Evolutionary conservation across 2,888 invertebrate species (phyloP), one percentile per base, ranked within the genome.

Genomic region (Sphecodes monilicornis): DNA sequence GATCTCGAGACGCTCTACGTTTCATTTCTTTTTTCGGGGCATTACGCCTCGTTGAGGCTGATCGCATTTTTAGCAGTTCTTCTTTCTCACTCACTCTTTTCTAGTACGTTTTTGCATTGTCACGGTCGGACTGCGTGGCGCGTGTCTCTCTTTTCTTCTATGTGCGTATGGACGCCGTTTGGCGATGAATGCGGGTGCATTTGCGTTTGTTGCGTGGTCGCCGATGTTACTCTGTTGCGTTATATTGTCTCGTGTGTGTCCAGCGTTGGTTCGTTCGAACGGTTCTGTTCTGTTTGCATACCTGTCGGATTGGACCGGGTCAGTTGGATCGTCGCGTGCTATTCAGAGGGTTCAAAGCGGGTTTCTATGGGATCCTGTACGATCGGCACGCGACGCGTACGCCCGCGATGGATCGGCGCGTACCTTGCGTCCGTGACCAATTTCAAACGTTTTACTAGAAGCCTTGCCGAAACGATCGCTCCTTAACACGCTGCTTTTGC

Each of bases 41-140:
- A 89, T 89, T 87, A 87, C 87, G 89, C 87, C 83, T 85, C 85
- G 83, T 80, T 83, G 87, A 77, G 89, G 88, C 88, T 82, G 87
- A 89, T 89, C 87, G 89, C 79, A 89, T 89, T 80, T 87, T 60
- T 1, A 29, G 16, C 32, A 5, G 13, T 29, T 29, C 29, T 60
- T 60, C 32, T 36, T 22, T 3, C 11, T 64, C 18, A 10, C 22
- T 64, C 66, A 29, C 29, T 60, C 36, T 36, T 66, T 87, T 76
- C 78, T 77, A 43, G 71, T 82, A 81, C 83, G 79, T 82, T 79
- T 71, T 32, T 43, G 57, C 79, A 66, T 76, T 82, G 82, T 86
- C 85, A 81, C 81, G 78, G 81, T 77, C 57, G 57, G 26, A 29
- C 41, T 68, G 72, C 68, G 50, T 29, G 26, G 70, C 36, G 50